Conservation (phyloP, 1,140 invertebrate genomes). For the Brachionus paranguensis region DNA sequence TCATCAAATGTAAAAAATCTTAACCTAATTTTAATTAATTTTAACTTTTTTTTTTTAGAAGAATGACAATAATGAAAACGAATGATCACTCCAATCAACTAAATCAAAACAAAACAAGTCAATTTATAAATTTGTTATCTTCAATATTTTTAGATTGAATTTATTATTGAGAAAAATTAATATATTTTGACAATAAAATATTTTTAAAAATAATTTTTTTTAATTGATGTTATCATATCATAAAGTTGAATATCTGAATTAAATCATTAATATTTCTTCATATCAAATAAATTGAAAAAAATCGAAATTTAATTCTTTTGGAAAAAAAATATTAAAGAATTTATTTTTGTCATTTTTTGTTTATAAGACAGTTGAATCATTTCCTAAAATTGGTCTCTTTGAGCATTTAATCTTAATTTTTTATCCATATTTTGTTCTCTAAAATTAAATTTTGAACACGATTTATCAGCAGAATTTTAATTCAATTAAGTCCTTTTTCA, state of each 20-base stretch:
- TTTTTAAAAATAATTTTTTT: background rate
- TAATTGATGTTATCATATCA: background rate
- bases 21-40: background rate
- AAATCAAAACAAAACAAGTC: background rate
- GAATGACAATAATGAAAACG: background rate
- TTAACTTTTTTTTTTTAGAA: background rate
- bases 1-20: conserved; percentile 22
- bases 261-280: background rate
- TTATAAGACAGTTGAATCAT: background rate
- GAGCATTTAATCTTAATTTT: background rate
- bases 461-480: background rate
- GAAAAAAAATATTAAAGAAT: background rate
- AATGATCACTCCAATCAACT: background rate
- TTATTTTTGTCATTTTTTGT: background rate
- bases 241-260: background rate
- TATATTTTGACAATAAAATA: background rate
- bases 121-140: background rate
- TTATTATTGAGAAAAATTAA: background rate
- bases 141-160: background rate
- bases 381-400: background rate
- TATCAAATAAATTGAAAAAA: background rate
- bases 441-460: background rate
- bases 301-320: background rate
- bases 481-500: background rate
- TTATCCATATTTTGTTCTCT: background rate